phyloP scores from a whole-genome alignment of 2,797 vertebrate genomes.

The Natrix natrix region DNA sequence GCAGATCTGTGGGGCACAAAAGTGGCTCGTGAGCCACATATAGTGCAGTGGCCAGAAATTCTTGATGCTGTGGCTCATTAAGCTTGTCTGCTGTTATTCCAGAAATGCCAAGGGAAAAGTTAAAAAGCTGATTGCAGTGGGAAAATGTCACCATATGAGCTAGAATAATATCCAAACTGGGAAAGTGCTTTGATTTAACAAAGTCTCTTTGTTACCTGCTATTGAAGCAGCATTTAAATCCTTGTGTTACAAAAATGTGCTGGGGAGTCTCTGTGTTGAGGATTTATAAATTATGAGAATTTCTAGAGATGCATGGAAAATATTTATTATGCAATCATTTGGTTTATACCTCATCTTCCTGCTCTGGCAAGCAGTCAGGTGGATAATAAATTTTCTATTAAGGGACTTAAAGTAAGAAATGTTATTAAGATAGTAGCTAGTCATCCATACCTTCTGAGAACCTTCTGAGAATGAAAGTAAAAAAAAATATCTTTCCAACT shows the following conservation, averaged over 20 bases:
- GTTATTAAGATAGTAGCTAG: not conserved
- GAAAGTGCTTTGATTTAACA: not conserved
- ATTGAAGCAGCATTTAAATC: not conserved
- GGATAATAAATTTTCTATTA: not conserved
- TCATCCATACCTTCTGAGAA: not conserved
- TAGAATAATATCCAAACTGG: not conserved
- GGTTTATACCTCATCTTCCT: not conserved
- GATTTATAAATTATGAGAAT: not conserved
- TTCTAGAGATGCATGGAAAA: not conserved
- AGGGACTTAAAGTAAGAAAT: not conserved
- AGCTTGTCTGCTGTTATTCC: not conserved
- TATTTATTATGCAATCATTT: not conserved
- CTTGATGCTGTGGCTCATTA: not conserved
- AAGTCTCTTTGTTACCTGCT: not conserved
- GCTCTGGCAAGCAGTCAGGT: not conserved
- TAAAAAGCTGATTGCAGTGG: too few relatives aligned
- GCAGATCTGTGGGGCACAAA: not conserved
- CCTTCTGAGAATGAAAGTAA: not conserved
- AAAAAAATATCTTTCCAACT: not conserved
- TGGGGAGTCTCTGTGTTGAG: not conserved
- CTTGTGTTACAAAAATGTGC: not conserved
- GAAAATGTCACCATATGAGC: not conserved
- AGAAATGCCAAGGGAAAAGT: not conserved
- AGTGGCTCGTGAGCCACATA: not conserved
- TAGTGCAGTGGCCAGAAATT: not conserved